Base-by-base conservation (phyloP, 2,888 invertebrate species). In the Mayetiola destructor region DNA sequence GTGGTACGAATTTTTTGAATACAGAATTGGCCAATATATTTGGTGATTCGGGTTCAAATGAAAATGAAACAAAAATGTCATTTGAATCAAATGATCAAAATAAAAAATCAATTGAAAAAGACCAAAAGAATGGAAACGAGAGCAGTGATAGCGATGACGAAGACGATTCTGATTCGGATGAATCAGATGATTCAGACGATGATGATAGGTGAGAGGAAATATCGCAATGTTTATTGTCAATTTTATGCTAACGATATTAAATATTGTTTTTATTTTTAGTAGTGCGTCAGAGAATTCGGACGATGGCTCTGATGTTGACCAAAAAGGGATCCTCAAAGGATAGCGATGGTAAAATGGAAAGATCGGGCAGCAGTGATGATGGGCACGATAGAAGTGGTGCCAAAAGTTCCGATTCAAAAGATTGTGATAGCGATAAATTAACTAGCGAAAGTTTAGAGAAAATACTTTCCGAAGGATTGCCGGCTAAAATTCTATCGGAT, bases 151-250 rank as follows among this genome's bases (percentile, higher is more conserved):
- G 48, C 16, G 48, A 48, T 9, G 27, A 27, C 9, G 48, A 48
- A 27, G 48, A 48, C 27, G 48, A 48, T 27, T 23, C 23, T 48
- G 48, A 48, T 48, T 48, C 48, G 2, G 48, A 48, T 9, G 48
- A 48, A 27, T 48, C 48, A 20, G 48, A 48, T n/a, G 48, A 48
- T n/a, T 48, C 48, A n/a, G 48, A 48, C n/a, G 48, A 48, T n/a
- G 48, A 48, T 27, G 48, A 48, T 27, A 48, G 42, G 42, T 42
- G 42, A 42, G 42, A 23, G n/a, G n/a, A n/a, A n/a, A n/a, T n/a
- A n/a, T n/a, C n/a, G n/a, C n/a, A n/a, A n/a, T n/a, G n/a, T n/a
- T n/a, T n/a, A n/a, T n/a, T n/a, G n/a, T n/a, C n/a, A n/a, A n/a
- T n/a, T n/a, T n/a, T n/a, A n/a, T n/a, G n/a, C n/a, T n/a, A n/a